Conservation (phyloP, 2,888 invertebrate species). For the Eledone cirrhosa region DNA sequence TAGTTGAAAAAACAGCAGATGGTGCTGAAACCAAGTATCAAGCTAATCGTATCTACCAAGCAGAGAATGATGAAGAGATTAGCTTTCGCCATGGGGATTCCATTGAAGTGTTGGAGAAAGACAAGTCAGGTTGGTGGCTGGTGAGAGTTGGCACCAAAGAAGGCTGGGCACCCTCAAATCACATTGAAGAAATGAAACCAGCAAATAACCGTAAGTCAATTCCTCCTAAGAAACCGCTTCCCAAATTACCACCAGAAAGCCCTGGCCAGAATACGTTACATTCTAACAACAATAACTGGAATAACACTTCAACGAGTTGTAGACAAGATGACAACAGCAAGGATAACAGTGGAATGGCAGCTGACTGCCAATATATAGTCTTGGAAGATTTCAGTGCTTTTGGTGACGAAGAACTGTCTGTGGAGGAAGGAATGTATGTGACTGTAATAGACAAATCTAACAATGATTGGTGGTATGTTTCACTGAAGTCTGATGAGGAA, state of each 20-base stretch:
- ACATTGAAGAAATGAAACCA: neutral
- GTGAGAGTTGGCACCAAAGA: conserved; percentile 43
- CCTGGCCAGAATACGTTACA: neutral
- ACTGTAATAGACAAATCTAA: neutral
- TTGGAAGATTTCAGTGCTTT: conserved; percentile 16
- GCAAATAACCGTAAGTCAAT: neutral
- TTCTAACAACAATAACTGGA: neutral
- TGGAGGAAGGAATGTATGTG: conserved; percentile 2
- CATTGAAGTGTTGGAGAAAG: conserved; percentile 62
- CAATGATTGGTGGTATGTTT: conserved; percentile 3
- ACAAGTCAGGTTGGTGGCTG: conserved; percentile 65
- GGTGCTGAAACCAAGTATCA: conserved; percentile 30
- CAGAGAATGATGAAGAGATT: conserved; percentile 55
- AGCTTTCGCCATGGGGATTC: conserved; percentile 55
- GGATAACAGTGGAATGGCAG: neutral
- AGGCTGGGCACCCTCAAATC: conserved; percentile 21
- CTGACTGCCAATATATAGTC: neutral
- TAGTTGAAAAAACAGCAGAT: neutral
- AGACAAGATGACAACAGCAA: neutral
- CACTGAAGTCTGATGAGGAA: neutral
- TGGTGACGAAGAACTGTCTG: neutral
- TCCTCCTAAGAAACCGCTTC: conserved; percentile 18
- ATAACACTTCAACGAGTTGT: neutral
- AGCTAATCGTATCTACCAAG: conserved; percentile 42
- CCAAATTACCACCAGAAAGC: conserved; percentile 5